phyloP scores from a whole-genome alignment of 2,113 vertebrate genomes.

The Trichomycterus rosablanca region DNA sequence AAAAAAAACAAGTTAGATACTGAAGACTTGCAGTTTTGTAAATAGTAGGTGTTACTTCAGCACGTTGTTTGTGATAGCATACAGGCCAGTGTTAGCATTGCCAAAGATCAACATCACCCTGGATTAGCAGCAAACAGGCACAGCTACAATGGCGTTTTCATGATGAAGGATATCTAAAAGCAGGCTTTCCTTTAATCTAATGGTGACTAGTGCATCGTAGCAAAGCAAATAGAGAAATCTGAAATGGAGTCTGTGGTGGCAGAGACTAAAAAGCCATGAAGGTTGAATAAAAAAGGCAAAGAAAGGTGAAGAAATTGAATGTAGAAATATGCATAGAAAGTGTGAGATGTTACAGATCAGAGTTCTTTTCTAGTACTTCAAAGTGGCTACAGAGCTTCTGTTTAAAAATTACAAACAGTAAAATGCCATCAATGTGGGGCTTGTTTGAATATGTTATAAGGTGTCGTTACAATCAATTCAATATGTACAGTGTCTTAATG shows the following conservation, averaged over 20 bases:
- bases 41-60: neutral
- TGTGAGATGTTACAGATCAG: too few relatives aligned
- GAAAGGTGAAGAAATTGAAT: too few relatives aligned
- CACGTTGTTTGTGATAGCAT: constrained; percentile 17
- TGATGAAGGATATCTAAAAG: constrained; percentile 8
- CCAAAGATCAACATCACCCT: neutral
- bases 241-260: too few relatives aligned
- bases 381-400: neutral
- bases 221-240: neutral
- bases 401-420: neutral
- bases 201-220: neutral
- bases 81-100: constrained; percentile 16
- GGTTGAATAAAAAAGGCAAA: too few relatives aligned
- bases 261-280: too few relatives aligned
- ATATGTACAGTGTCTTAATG: constrained; percentile 13
- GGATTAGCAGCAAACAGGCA: constrained; percentile 4
- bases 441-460: constrained; percentile 26
- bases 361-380: too few relatives aligned
- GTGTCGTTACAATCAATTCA: constrained; percentile 6
- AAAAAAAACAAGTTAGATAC: neutral
- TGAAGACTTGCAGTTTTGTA: constrained; percentile 14
- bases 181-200: neutral
- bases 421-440: constrained; percentile 5
- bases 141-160: constrained; percentile 8
- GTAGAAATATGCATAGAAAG: too few relatives aligned